These are phyloP conservation scores for Artemia franciscana DNA, from an alignment of 1,140 invertebrate genomes.

Conservation along the genomic window DNA sequence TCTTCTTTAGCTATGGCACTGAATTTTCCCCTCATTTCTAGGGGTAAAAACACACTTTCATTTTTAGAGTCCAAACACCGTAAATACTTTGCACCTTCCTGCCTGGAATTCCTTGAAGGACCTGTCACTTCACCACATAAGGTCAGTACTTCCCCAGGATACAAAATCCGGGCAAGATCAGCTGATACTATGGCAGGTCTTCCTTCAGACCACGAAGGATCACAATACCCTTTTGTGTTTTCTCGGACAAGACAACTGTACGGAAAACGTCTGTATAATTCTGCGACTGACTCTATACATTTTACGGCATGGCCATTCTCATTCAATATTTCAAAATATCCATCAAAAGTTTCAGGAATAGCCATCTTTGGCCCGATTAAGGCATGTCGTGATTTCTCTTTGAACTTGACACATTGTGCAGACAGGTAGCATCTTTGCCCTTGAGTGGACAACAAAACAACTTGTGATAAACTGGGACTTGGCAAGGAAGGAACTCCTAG, in stretches of 20 bases:
- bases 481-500: conserved; percentile 62
- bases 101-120: conserved; percentile 20
- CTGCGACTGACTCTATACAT: conserved; percentile 63
- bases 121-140: conserved; percentile 40
- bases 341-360: conserved; percentile 68
- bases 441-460: conserved; percentile 53
- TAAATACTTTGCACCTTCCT: conserved; percentile 42
- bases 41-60: conserved; percentile 50
- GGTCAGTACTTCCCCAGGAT: conserved; percentile 53
- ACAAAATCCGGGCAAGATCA: conserved; percentile 42
- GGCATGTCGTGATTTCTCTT: conserved; percentile 47
- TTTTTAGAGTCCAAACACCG: conserved; percentile 63
- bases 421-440: conserved; percentile 38
- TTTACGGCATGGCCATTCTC: conserved; percentile 71
- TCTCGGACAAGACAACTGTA: conserved; percentile 63
- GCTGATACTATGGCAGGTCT: conserved; percentile 25
- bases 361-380: conserved; percentile 54
- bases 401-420: conserved; percentile 65
- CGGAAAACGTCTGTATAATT: conserved; percentile 48
- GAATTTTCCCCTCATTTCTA: conserved; percentile 69
- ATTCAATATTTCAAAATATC: conserved; percentile 78
- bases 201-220: conserved; percentile 12
- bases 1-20: conserved; percentile 69
- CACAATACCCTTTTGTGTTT: conserved; percentile 44
- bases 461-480: conserved; percentile 54